A percentile compares a stretch with the other conserved stretches of the same genome.
These are phyloP conservation scores for Notothenia rossii DNA, from an alignment of 2,113 vertebrate genomes.

Conservation along the genomic window DNA sequence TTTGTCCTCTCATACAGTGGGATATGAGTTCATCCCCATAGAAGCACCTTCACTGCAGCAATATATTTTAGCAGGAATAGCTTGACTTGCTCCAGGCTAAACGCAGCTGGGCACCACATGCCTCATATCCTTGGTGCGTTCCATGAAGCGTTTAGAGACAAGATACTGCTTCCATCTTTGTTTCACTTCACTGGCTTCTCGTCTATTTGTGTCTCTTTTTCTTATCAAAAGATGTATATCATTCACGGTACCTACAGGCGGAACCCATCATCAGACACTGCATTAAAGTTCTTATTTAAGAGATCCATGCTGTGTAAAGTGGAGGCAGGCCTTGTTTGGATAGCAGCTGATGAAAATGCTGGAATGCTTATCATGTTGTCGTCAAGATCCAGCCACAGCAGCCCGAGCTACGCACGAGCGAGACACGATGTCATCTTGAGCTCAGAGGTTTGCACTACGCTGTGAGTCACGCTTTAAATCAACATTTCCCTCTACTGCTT, in stretches of 20 bases:
- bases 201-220: slow-evolving; percentile 54
- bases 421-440: slow-evolving; percentile 54
- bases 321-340: slow-evolving; percentile 63
- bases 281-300: slow-evolving; percentile 57
- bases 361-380: slow-evolving; percentile 70
- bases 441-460: slow-evolving; percentile 25
- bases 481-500: slow-evolving; percentile 37
- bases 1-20: slow-evolving; percentile 7
- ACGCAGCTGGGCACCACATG: slow-evolving; percentile 80
- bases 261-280: slow-evolving; percentile 49
- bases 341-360: slow-evolving; percentile 58
- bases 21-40: slow-evolving; percentile 16
- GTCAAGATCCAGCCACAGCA: slow-evolving; percentile 49
- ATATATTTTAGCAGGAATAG: slow-evolving; percentile 41
- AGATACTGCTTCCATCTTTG: slow-evolving; percentile 47
- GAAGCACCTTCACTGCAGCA: slow-evolving; percentile 34
- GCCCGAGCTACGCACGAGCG: slow-evolving; percentile 19
- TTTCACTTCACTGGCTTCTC: slow-evolving; percentile 42
- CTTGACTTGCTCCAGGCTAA: slow-evolving; percentile 42
- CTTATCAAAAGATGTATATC: slow-evolving; percentile 57
- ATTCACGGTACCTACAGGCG: slow-evolving; percentile 36
- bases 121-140: slow-evolving; percentile 41
- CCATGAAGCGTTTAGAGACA: slow-evolving; percentile 43
- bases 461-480: slow-evolving; percentile 47
- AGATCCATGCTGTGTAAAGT: slow-evolving; percentile 61